Evolutionary conservation across 2,888 invertebrate species (phyloP), one percentile per base, ranked within the genome.

Genomic region (Cremastobaeus sp.): DNA sequence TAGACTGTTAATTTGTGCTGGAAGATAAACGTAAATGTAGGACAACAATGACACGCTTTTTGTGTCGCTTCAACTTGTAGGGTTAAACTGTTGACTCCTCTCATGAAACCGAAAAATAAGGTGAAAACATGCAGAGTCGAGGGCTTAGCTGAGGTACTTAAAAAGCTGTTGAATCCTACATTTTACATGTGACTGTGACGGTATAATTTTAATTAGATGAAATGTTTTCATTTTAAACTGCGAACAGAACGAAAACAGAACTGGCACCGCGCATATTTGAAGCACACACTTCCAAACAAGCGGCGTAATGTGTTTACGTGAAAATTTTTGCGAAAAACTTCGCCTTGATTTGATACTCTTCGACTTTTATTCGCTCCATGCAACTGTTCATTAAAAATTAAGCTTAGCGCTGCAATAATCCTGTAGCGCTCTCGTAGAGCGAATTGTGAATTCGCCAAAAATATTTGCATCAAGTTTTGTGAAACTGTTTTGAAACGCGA

Each of bases 1-100:
- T 32, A 14, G 25, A 39, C 9, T 20, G 14, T 1, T 47, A 59
- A 60, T 60, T 47, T 48, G 20, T 3, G 12, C 20, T 52, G 14
- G 5, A 62, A 62, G 17, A 52, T 54, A 41, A 66, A 25, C 25
- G 17, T 18, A 28, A 57, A 66, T 57, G 14, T 41, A 50, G 57
- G 43, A 66, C 57, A 57, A 57, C 25, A 6, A 34, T 50, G 41
- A 39, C 48, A 12, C 17, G 17, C 47, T 48, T 32, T 57, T 48
- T 41, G 48, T 57, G 28, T 50, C 35, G 32, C 48, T 18, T 4
- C 8, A 30, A 50, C 43, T 68, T 4, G 50, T 52, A 52, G 52
- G 65, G 59, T 68, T 52, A 68, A 68, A 70, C 39, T 54, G 69
- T 62, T 54, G 60, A 70, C 60, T 60, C 54, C 48, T 68, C 62